These are phyloP conservation scores for Crotophaga sulcirostris DNA, from an alignment of 2,113 vertebrate genomes.

Conservation along the genomic window DNA sequence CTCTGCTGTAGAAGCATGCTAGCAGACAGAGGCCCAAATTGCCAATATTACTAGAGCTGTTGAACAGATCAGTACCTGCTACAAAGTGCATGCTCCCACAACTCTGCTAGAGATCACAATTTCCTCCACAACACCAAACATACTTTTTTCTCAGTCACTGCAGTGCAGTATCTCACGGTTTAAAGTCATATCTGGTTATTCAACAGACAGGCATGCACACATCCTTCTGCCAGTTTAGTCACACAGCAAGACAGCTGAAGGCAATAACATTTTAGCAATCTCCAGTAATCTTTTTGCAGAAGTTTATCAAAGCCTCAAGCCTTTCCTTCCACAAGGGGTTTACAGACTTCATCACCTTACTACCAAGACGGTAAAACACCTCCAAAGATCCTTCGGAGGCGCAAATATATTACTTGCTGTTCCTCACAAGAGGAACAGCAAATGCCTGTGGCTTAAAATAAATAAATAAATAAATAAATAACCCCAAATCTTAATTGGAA, in stretches of 20 bases:
- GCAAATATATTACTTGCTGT: too few species aligned
- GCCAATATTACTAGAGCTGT: neutral
- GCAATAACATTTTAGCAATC: neutral
- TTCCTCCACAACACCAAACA: neutral
- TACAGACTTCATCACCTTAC: neutral
- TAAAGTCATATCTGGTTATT: neutral
- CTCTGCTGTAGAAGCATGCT: neutral
- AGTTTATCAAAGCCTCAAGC: neutral
- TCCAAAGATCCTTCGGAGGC: neutral
- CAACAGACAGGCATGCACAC: neutral
- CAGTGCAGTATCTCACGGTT: neutral
- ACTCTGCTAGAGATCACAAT: neutral
- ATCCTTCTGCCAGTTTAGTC: neutral
- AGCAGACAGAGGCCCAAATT: neutral
- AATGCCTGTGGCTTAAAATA: neutral
- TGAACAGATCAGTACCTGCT: neutral
- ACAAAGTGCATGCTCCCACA: accelerated
- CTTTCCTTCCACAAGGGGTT: neutral
- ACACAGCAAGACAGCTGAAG: neutral
- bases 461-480: neutral
- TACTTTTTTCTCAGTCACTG: neutral
- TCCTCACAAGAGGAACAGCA: neutral
- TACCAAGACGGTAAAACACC: neutral
- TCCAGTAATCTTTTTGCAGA: neutral
- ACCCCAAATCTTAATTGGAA: neutral